Base-by-base conservation (phyloP, 2,113 vertebrate species). In the Neodontobutis hainanensis region DNA sequence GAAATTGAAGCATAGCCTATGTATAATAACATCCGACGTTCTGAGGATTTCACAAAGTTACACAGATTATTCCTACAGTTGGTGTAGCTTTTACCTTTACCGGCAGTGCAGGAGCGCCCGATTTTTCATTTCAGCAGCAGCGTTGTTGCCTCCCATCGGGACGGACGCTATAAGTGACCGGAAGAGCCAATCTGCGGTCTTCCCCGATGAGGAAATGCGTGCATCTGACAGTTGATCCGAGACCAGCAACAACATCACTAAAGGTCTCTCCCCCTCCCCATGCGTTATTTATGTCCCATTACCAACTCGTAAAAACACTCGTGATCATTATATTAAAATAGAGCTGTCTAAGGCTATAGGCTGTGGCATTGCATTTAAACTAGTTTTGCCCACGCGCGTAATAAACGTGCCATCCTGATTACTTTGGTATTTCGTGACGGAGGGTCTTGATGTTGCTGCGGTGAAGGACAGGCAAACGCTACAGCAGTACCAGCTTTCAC, bases 221-320 rank as follows among this genome's bases (percentile, higher is more conserved):
- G 50, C 61, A 44, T 61, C 36, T 78, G 80, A 74, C 58, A 47
- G 53, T 40, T 71, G 82, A 81, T 81, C 74, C 5, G 64, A 66
- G 78, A 60, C 51, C 0, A 46, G 68, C 66, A 53, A 68, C n/a
- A n/a, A n/a, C n/a, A n/a, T n/a, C 61, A 48, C 63, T 32, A 77
- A 67, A 45, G 68, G 72, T 66, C 75, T 59, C 71, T 69, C 82
- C 64, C 49, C 10, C 60, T 6, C 64, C 44, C 42, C 8, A 49
- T 51, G 38, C 27, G 19, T 32, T 53, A 52, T 19, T 32, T 35
- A 45, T 35, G 48, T 55, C 34, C 56, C 52, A 38, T 4, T 7
- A 34, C 27, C 49, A 6, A 27, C 14, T 55, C 4, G 8, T 34
- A 69, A 51, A 53, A 50, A 43, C 4, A 19, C 10, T 36, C 43